Evolutionary conservation across 2,888 invertebrate species (phyloP).

Genomic region (Volucella inanis): DNA sequence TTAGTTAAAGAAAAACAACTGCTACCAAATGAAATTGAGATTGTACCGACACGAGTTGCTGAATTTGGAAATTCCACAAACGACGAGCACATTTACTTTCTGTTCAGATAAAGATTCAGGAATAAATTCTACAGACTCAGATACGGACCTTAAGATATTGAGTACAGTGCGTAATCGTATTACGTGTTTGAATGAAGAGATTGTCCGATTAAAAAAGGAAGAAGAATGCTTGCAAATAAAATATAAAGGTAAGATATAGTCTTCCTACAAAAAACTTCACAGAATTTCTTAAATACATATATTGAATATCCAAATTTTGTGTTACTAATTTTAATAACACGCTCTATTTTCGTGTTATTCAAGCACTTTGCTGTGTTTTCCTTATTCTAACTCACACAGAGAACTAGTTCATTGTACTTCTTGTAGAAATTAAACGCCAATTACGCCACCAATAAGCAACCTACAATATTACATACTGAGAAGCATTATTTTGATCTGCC

Average conservation of each 20-base stretch:
- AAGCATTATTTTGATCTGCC: too few relatives aligned
- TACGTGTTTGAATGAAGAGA: conserved; percentile 67
- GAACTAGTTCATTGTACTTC: too few relatives aligned
- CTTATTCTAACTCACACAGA: too few relatives aligned
- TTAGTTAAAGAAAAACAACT: conserved; percentile 40
- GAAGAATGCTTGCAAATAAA: conserved; percentile 75
- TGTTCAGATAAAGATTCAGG: conserved; percentile 70
- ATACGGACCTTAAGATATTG: conserved; percentile 77
- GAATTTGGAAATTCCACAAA: conserved; percentile 50
- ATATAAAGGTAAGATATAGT: conserved; percentile 72
- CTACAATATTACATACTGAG: too few relatives aligned
- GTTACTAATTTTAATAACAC: too few relatives aligned
- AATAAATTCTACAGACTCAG: conserved; percentile 73
- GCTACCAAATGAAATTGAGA: conserved; percentile 39
- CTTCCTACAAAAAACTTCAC: too few relatives aligned
- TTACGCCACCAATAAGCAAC: too few relatives aligned
- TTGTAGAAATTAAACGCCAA: too few relatives aligned
- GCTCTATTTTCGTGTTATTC: too few relatives aligned
- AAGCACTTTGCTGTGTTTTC: too few relatives aligned
- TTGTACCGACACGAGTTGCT: conserved; percentile 54
- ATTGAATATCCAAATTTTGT: background rate
- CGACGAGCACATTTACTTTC: conserved; percentile 17
- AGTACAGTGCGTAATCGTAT: conserved; percentile 77
- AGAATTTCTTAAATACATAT: too few relatives aligned
- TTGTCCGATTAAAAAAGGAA: conserved; percentile 72